phyloP scores from a whole-genome alignment of 2,888 invertebrate species.

The Bedellia somnulentella region DNA sequence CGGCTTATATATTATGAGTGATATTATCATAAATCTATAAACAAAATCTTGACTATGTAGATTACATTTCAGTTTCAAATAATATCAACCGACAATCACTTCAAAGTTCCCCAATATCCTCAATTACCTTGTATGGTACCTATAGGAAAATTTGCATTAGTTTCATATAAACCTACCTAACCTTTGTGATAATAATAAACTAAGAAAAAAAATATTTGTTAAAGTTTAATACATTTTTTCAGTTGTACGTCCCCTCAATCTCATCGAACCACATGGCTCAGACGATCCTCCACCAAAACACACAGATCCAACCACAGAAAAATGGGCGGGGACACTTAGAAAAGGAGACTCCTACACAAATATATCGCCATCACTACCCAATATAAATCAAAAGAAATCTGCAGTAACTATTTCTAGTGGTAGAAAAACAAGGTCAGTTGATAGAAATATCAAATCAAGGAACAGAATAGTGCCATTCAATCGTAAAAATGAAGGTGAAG shows the following conservation, averaged over 20 bases:
- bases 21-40: no score
- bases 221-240: no score
- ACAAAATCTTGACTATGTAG: no score
- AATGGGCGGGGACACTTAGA: slow-evolving; percentile 70
- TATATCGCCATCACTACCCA: slow-evolving; percentile 56
- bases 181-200: background rate
- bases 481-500: slow-evolving; percentile 33
- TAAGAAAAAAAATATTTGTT: slow-evolving; percentile 1
- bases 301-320: slow-evolving; percentile 55
- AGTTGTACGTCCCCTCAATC: slow-evolving; percentile 45
- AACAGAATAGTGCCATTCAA: slow-evolving; percentile 36
- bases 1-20: no score
- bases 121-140: no score
- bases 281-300: slow-evolving; percentile 27
- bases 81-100: no score
- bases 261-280: slow-evolving; percentile 21
- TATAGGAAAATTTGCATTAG: no score
- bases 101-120: no score
- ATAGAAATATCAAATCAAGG: slow-evolving; percentile 28
- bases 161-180: no score
- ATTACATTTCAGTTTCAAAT: no score
- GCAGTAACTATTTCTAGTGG: slow-evolving; percentile 49
- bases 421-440: slow-evolving; percentile 44
- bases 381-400: slow-evolving; percentile 48
- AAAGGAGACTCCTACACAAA: slow-evolving; percentile 53